Evolutionary conservation across 2,888 invertebrate genomes (phyloP), one percentile per base, ranked within the genome.

Genomic region (Agrochola litura): DNA sequence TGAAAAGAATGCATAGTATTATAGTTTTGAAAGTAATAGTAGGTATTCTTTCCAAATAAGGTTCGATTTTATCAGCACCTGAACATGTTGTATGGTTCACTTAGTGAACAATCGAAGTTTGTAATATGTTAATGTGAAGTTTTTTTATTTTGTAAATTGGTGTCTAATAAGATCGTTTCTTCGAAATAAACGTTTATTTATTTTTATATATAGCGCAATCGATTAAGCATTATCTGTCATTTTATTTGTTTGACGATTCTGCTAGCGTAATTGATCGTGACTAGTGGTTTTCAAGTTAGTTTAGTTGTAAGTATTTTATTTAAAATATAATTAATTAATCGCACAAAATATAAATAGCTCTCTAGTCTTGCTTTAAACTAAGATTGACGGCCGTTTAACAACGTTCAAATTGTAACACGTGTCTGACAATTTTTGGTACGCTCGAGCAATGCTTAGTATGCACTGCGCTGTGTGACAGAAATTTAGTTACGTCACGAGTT

Each of bases 371-470:
- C 6, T 79, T 71, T 77, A 76, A 73, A 78, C 86, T 84, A 30
- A 77, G 85, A 82, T 69, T 61, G 52, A 60, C 69, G 41, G 46
- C 30, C 14, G 41, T 54, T 41, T 72, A 68, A 56, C 52, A 52
- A 46, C 2, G 22, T 73, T 66, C 4, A 66, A 72, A 80, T 58
- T 19, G 10, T 41, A 19, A 63, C 25, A 58, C 25, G 22, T 76
- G 25, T 60, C n/a, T 60, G 56, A 64, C 22, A 70, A 43, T 79
- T 79, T 83, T 68, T 58, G 64, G 74, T 84, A 52, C 30, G 41
- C 25, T 22, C 66, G 43, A 6, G 19, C n/a, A 22, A 65, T 41
- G 64, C 30, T 82, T 84, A 64, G 64, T 72, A 80, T 84, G 76
- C 84, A 6, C 58, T 41, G 41, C 63, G 22, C n/a, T 46, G 41